Percentiles rank a stretch among this genome's conserved stretches.
These are phyloP conservation scores for Mamestra configurata DNA, from an alignment of 1,140 invertebrate species.

Conservation along the genomic window DNA sequence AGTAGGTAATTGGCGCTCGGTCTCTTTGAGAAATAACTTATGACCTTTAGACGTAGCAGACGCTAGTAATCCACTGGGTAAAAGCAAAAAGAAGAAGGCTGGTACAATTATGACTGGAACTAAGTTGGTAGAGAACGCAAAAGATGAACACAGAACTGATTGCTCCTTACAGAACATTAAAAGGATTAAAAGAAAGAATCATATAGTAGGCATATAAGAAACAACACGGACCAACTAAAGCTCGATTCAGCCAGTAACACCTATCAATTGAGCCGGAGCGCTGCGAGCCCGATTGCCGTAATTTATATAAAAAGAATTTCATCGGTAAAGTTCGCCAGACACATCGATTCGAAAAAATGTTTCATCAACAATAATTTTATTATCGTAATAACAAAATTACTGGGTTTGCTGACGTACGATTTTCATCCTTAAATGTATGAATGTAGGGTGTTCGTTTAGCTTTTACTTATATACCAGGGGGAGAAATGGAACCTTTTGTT, in stretches of 20 bases:
- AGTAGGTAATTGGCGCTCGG: not conserved
- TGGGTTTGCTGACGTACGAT: conserved; percentile 72
- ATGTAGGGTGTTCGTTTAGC: conserved; percentile 76
- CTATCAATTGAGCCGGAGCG: conserved; percentile 80
- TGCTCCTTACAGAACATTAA: conserved; percentile 34
- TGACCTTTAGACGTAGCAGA: not conserved
- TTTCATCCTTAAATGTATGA: conserved; percentile 76
- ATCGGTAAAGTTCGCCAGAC: conserved; percentile 85
- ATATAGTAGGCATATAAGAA: conserved; percentile 35
- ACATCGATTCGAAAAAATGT: conserved; percentile 86
- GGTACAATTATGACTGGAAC: conserved; percentile 4
- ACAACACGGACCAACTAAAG: conserved; percentile 29
- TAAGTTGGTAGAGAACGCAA: not conserved
- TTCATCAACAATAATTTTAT: conserved; percentile 88
- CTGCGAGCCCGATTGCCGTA: conserved; percentile 81
- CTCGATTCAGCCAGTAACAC: conserved; percentile 69
- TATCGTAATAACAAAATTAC: conserved; percentile 88
- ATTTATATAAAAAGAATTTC: conserved; percentile 83
- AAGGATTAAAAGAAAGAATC: conserved; percentile 44
- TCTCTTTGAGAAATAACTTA: not conserved
- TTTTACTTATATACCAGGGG: conserved; percentile 76
- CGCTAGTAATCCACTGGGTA: not conserved
- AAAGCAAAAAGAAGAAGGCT: conserved; percentile 3
- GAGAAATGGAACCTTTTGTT: conserved; percentile 88
- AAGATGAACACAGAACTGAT: conserved; percentile 20